These are phyloP conservation scores for Myopa tessellatipennis DNA, from an alignment of 2,888 invertebrate species.

Conservation along the genomic window DNA sequence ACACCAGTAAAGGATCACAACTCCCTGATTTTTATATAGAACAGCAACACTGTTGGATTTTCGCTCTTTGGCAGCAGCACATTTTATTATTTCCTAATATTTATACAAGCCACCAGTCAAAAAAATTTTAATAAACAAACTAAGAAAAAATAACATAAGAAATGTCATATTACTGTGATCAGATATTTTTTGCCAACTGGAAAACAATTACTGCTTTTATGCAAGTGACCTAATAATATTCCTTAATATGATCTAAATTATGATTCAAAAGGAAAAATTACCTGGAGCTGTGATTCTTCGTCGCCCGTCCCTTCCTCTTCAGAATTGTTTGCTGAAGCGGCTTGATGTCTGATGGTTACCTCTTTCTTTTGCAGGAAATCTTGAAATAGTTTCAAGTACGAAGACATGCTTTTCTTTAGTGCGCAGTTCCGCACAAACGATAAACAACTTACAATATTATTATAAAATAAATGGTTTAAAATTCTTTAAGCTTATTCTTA, in stretches of 20 bases:
- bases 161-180: slow-evolving; percentile 15
- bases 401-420: slow-evolving; percentile 41
- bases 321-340: slow-evolving; percentile 30
- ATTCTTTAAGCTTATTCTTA: too few species aligned
- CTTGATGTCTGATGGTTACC: slow-evolving; percentile 36
- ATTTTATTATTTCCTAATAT: too few species aligned
- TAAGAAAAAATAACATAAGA: background rate
- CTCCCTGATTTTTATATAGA: too few species aligned
- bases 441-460: background rate
- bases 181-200: background rate
- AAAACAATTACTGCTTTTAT: slow-evolving; percentile 24
- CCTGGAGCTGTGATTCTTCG: background rate
- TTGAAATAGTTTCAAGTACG: slow-evolving; percentile 55
- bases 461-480: background rate
- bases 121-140: slow-evolving; percentile 15
- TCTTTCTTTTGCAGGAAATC: slow-evolving; percentile 56
- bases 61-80: too few species aligned
- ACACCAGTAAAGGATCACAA: too few species aligned
- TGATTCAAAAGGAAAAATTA: background rate
- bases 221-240: too few species aligned
- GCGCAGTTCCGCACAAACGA: slow-evolving; percentile 7
- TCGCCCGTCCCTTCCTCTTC: slow-evolving; percentile 43
- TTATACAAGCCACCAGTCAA: too few species aligned
- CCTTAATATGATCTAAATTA: too few species aligned
- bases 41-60: too few species aligned